Conservation (phyloP, 2,888 invertebrate genomes). For the Drosophila eohydei region DNA sequence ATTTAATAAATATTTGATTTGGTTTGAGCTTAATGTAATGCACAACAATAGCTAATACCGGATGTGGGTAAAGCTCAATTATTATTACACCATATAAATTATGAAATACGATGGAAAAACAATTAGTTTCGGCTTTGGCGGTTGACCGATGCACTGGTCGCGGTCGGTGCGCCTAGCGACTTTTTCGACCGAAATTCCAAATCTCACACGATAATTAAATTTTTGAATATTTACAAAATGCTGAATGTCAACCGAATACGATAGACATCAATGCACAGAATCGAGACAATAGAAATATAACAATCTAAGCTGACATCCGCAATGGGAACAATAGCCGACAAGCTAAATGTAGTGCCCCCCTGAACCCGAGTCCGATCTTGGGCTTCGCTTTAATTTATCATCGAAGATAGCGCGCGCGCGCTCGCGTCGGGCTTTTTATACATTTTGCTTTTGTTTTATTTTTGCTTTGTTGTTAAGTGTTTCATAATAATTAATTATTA, state of each 20-base stretch:
- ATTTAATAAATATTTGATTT: slow-evolving; percentile 65
- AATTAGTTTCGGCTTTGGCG: slow-evolving; percentile 75
- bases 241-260: slow-evolving; percentile 30
- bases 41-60: slow-evolving; percentile 52
- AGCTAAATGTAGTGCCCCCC: slow-evolving; percentile 6
- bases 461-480: slow-evolving; percentile 57
- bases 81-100: slow-evolving; percentile 72
- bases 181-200: slow-evolving; percentile 1
- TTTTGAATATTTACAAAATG: slow-evolving; percentile 24
- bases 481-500: slow-evolving; percentile 74
- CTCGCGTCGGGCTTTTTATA: slow-evolving; percentile 32
- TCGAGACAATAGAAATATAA: slow-evolving; percentile 37
- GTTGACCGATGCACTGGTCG: slow-evolving; percentile 38
- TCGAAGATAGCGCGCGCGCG: slow-evolving; percentile 60
- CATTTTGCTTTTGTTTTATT: slow-evolving; percentile 19
- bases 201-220: slow-evolving; percentile 38
- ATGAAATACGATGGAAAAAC: slow-evolving; percentile 63
- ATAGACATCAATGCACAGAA: neutral
- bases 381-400: slow-evolving; percentile 59
- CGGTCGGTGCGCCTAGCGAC: slow-evolving; percentile 19
- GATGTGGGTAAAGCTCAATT: slow-evolving; percentile 72
- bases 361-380: slow-evolving; percentile 17
- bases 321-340: slow-evolving; percentile 63
- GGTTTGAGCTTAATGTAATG: slow-evolving; percentile 46
- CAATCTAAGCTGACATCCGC: slow-evolving; percentile 74